These are phyloP conservation scores for Crepidodera aurea DNA, from an alignment of 2,888 invertebrate genomes.

Conservation along the genomic window DNA sequence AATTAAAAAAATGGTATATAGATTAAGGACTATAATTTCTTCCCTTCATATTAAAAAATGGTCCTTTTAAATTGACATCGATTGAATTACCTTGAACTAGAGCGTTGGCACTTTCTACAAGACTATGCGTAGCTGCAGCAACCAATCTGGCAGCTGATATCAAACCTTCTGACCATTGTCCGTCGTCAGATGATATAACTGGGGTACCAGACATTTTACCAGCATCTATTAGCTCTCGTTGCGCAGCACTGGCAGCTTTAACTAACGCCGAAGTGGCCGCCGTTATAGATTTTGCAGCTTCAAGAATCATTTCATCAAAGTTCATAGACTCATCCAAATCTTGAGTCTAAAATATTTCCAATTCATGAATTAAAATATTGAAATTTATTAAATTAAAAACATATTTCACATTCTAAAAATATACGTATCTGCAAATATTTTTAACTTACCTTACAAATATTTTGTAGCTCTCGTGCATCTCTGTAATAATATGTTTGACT, in stretches of 20 bases:
- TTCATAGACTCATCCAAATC: conserved; percentile 92
- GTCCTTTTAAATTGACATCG: too few species aligned
- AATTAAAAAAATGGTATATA: too few species aligned
- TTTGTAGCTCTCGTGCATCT: conserved; percentile 57
- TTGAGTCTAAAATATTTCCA: conserved; percentile 67
- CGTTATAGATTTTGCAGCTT: conserved; percentile 97
- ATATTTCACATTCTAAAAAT: too few species aligned
- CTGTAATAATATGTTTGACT: conserved; percentile 99
- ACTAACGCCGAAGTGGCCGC: conserved; percentile 97
- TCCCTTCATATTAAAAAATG: too few species aligned
- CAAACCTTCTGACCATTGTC: conserved; percentile 97
- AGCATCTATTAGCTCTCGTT: conserved; percentile 90
- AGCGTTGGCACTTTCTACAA: conserved; percentile 98
- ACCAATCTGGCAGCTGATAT: conserved; percentile 95
- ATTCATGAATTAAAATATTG: not conserved
- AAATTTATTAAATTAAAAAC: not conserved
- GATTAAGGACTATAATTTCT: too few species aligned
- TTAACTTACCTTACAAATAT: not conserved
- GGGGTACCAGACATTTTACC: conserved; percentile 86
- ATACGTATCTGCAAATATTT: too few species aligned
- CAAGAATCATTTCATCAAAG: conserved; percentile 99
- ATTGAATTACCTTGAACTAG: conserved; percentile 88
- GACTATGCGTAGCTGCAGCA: conserved; percentile 95
- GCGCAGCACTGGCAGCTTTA: conserved; percentile 96
- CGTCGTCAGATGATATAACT: conserved; percentile 88